Conservation (phyloP, 2,113 vertebrate genomes). For the Stigmatopora nigra region DNA sequence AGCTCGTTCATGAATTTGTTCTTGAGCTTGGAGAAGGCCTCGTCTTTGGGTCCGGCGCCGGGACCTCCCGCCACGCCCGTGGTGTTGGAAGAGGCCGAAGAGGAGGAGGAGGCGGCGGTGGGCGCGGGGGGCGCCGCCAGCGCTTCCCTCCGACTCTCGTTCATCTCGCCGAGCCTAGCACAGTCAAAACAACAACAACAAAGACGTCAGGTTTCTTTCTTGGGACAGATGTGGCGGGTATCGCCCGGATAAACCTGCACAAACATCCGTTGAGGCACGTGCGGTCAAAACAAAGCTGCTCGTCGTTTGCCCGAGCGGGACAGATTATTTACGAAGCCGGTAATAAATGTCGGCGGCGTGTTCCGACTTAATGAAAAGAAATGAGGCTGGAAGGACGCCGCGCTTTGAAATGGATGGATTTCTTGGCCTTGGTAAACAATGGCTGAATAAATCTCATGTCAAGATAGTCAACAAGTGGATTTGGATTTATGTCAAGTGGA, state of each 20-base stretch:
- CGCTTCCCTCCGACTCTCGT: constrained; percentile 85
- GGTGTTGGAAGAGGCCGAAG: constrained; percentile 72
- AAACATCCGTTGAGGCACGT: constrained; percentile 64
- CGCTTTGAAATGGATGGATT: constrained; percentile 32
- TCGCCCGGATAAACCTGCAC: constrained; percentile 63
- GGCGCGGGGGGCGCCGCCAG: constrained; percentile 80
- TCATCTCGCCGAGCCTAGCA: constrained; percentile 70
- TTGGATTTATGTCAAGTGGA: too few relatives aligned
- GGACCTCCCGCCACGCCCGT: constrained; percentile 76
- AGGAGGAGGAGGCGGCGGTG: constrained; percentile 63
- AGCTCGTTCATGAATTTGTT: constrained; percentile 98
- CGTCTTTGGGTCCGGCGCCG: constrained; percentile 77
- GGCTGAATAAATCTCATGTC: too few relatives aligned
- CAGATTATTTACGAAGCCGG: constrained; percentile 37
- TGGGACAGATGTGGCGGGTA: constrained; percentile 52
- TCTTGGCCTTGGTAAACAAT: background rate
- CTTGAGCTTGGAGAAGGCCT: constrained; percentile 91
- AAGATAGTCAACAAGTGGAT: too few relatives aligned
- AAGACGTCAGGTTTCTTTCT: constrained; percentile 12
- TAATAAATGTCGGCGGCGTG: constrained; percentile 15
- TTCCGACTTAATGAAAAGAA: constrained; percentile 19
- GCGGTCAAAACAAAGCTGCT: constrained; percentile 48
- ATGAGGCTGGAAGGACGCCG: constrained; percentile 5
- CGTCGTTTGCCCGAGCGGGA: constrained; percentile 32
- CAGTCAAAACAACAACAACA: background rate